Base-by-base conservation (phyloP, 2,113 vertebrate genomes). In the Columbina picui region DNA sequence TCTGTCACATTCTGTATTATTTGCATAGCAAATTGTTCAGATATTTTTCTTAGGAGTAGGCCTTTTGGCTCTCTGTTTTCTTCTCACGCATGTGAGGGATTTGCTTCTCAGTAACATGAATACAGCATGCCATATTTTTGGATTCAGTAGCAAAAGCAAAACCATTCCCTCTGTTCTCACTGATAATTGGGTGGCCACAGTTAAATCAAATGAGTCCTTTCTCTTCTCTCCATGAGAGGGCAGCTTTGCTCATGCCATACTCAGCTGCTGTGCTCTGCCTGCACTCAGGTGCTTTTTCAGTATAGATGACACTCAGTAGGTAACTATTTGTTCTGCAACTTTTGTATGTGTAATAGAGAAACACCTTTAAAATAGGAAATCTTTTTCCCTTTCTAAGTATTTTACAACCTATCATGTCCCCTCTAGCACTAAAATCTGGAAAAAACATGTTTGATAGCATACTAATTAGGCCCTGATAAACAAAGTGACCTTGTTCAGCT, bases 191-290 rank as follows among this genome's bases (percentile, higher is more conserved):
- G 8, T 3, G 22, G 41, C 10, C 64, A 11, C 6, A 1, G 4
- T 16, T 3, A 12, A 20, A 21, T 47, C 87, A 6, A 9, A 43
- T 50, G 39, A 17, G 25, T 3, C 18, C 7, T 90, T 67, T 50
- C 52, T 20, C 38, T 43, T 36, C 5, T 78, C 12, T 45, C 95
- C 88, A 57, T 56, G 22, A 65, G 94, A 94, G 90, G 94, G 89
- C 89, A 94, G 84, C 27, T 36, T 80, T 79, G 60, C 49, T 36
- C 22, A 21, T 0, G 11, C 43, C 38, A 19, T 5, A 2, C 23
- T 3, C 16, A 1, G 30, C 12, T 4, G n/a, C 47, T 7, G 39
- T 36, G 0, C 70, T 3, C 8, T 7, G n/a, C 29, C 43, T 25
- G 26, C 26, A 4, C 55, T 22, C 9, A 0, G 12, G 2, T 2